Conservation (phyloP, 2,113 vertebrate genomes). For the Sciurus niger region DNA sequence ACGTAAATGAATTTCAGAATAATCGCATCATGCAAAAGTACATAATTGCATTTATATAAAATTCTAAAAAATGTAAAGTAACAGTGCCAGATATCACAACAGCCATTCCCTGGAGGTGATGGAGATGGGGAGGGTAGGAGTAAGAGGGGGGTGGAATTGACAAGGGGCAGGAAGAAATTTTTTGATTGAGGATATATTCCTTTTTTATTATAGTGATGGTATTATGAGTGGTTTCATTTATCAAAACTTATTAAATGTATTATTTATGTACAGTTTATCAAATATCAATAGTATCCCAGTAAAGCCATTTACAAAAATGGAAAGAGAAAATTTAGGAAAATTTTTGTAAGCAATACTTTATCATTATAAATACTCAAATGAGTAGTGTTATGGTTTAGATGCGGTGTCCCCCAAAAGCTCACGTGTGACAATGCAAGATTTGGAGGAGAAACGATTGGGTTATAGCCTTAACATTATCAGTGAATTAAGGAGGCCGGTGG, state of each 20-base stretch:
- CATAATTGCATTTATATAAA: neutral
- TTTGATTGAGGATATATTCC: neutral
- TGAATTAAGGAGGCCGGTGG: too few species aligned
- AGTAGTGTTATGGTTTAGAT: too few species aligned
- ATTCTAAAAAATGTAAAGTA: neutral
- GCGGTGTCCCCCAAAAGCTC: too few species aligned
- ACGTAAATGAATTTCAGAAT: neutral
- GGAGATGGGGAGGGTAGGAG: neutral
- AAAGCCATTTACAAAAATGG: neutral
- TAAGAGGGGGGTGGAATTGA: neutral
- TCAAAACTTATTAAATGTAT: neutral
- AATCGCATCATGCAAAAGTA: neutral
- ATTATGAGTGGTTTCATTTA: neutral
- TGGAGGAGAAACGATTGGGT: too few species aligned
- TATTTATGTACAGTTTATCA: neutral
- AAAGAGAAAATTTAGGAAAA: neutral
- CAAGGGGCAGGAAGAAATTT: neutral
- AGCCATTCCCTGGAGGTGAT: neutral
- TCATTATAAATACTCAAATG: conserved; percentile 26
- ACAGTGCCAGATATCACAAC: neutral
- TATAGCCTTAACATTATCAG: too few species aligned
- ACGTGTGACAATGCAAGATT: too few species aligned
- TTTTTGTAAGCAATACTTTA: conserved; percentile 2
- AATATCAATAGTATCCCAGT: neutral
- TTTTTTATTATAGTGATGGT: neutral